Evolutionary conservation across 2,888 invertebrate genomes (phyloP).

Genomic region (Dolichopus griseipennis): DNA sequence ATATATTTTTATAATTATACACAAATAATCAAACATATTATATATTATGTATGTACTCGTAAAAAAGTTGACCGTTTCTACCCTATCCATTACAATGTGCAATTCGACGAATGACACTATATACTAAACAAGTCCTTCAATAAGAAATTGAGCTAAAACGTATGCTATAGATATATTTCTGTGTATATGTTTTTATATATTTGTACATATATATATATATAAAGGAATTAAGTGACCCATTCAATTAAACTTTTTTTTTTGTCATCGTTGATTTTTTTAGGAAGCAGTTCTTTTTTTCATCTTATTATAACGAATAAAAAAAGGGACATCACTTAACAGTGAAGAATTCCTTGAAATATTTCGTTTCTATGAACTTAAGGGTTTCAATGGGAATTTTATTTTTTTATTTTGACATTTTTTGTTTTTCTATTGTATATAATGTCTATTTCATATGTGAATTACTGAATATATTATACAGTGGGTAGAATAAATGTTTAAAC

Average conservation of each 20-base stretch:
- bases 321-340: constrained; percentile 1
- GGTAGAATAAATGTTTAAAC: too few species aligned
- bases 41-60: neutral
- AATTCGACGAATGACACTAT: too few species aligned
- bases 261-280: too few species aligned
- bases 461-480: neutral
- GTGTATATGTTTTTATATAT: neutral
- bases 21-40: neutral
- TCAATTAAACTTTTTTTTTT: constrained; percentile 14
- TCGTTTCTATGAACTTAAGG: neutral
- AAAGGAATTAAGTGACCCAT: constrained; percentile 14
- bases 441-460: too few species aligned
- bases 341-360: neutral
- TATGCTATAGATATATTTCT: neutral
- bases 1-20: neutral
- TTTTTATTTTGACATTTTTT: too few species aligned
- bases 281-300: too few species aligned
- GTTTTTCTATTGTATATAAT: too few species aligned
- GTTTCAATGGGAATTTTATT: neutral
- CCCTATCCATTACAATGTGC: neutral
- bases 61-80: neutral
- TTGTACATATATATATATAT: neutral
- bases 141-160: neutral
- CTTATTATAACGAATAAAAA: neutral
- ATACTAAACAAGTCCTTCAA: too few species aligned